Evolutionary conservation across 2,888 invertebrate species (phyloP), one percentile per base, ranked within the genome.

Genomic region (Campoplex nolae): DNA sequence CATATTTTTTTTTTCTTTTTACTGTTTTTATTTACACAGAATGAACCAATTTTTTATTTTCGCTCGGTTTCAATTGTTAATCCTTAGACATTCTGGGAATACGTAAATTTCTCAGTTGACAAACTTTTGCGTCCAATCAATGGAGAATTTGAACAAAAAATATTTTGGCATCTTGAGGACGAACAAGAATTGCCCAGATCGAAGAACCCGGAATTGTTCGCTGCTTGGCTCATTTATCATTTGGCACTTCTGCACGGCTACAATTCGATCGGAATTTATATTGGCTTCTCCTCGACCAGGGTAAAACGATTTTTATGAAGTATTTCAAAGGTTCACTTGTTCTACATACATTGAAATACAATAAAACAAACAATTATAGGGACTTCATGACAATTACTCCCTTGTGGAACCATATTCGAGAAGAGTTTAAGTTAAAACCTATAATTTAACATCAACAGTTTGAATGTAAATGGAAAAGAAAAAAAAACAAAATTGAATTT

Each of bases 151-250:
- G 77, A 77, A 7, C 82, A 58, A 42, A 76, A 87, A 62, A 83
- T 88, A 67, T 88, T 83, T 65, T 91, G 90, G 90, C 77, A 87
- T 48, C 73, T 78, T 35, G 70, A 73, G 9, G 84, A 54, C 8
- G 88, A 91, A 45, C 83, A 88, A 76, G 81, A 88, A 86, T 80
- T 90, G 67, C 84, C 90, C 2, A 88, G 92, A 71, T 92, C 91
- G 48, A 92, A 93, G 83, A 93, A 94, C 89, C 89, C 92, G 9
- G 93, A 94, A 90, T 88, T 94, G 71, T 95, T 94, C 89, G 91
- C 93, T 16, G 92, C 95, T 45, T 96, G 95, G 95, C 89, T 96
- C 32, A 92, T 95, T 56, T 93, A 95, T 32, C 94, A 95, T 70
- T 88, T 96, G 16, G 94, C 94, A 3, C 93, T 95, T 23, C 89